Evolutionary conservation across 37 sponge, comb jelly and placozoan species (phyloP).

Genomic region (Dysidea cf. avara): DNA sequence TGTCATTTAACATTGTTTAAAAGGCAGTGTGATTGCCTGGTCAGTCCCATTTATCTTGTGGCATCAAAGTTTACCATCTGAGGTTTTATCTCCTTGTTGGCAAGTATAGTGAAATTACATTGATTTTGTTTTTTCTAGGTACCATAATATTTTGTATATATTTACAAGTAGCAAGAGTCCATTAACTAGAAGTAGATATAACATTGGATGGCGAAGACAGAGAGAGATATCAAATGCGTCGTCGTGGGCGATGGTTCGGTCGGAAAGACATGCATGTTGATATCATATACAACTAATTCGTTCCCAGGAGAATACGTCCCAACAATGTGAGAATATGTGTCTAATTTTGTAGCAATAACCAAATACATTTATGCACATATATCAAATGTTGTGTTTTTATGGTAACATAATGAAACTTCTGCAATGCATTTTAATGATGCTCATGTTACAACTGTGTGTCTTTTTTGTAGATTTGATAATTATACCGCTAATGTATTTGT

Average conservation of each 20-base stretch:
- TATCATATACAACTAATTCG: conserved; percentile 91
- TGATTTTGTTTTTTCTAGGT: too few relatives aligned
- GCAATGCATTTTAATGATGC: background rate
- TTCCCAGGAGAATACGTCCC: conserved; percentile 93
- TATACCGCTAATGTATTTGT: conserved; percentile 93
- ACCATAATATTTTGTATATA: too few relatives aligned
- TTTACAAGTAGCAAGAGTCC: too few relatives aligned
- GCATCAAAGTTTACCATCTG: too few relatives aligned
- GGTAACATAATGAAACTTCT: background rate
- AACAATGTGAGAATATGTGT: conserved; percentile 69
- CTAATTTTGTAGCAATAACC: background rate
- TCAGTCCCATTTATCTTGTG: too few relatives aligned
- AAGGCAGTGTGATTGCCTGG: too few relatives aligned
- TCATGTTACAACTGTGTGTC: background rate
- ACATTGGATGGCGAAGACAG: conserved; percentile 72
- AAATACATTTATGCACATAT: background rate
- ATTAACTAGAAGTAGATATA: too few relatives aligned
- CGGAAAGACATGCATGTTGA: conserved; percentile 89
- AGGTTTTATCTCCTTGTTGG: too few relatives aligned
- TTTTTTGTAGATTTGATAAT: conserved; percentile 80
- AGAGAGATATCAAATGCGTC: conserved; percentile 86
- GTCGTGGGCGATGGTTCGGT: conserved; percentile 88
- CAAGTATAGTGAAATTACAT: too few relatives aligned
- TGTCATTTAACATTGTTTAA: too few relatives aligned
- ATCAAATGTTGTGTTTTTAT: background rate